Conservation (phyloP, 2,113 vertebrate genomes). For the Pandion haliaetus region DNA sequence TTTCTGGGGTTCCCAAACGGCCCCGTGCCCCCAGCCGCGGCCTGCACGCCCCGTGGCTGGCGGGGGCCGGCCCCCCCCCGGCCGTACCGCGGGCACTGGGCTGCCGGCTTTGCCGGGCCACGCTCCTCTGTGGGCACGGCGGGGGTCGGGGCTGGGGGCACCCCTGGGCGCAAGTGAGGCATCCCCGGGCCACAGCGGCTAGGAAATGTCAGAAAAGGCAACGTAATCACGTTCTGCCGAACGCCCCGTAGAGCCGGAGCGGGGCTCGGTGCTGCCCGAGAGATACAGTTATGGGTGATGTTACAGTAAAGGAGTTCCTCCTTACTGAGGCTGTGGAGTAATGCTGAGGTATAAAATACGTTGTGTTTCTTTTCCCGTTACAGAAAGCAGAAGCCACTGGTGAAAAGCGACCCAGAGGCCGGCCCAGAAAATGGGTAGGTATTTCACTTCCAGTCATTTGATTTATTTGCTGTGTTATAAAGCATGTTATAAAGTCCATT, state of each 20-base stretch:
- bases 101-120: neutral
- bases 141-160: neutral
- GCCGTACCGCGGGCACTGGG: neutral
- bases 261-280: neutral
- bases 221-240: neutral
- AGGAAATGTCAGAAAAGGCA: neutral
- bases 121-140: accelerated
- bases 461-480: slow-evolving; percentile 32
- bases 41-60: neutral
- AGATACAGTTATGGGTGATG: neutral
- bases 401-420: slow-evolving; percentile 93
- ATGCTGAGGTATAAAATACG: slow-evolving; percentile 35
- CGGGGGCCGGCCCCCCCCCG: accelerated
- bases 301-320: slow-evolving; percentile 22
- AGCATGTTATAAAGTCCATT: neutral
- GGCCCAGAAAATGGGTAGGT: slow-evolving; percentile 99
- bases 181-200: neutral
- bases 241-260: neutral
- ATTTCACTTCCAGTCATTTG: neutral
- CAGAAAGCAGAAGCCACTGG: slow-evolving; percentile 92
- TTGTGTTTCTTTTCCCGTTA: slow-evolving; percentile 63
- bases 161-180: neutral
- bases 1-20: neutral
- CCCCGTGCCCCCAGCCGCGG: neutral
- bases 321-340: neutral